Evolutionary conservation across 2,888 invertebrate species (phyloP).

Genomic region (Strigamia transsilvanica): DNA sequence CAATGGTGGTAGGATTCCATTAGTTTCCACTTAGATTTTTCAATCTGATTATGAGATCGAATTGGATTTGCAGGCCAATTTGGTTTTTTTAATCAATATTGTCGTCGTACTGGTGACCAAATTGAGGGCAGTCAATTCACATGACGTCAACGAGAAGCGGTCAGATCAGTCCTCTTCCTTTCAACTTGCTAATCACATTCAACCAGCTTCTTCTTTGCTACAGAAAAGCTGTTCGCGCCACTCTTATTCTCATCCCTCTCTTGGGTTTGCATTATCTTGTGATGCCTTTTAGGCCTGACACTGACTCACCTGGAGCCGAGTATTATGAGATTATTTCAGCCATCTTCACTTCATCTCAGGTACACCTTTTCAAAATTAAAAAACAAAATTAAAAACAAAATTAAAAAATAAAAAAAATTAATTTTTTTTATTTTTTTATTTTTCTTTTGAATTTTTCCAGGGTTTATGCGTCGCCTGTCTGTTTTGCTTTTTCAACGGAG

Average conservation of each 20-base stretch:
- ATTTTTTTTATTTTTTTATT: too few species aligned
- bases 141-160: constrained; percentile 54
- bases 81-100: constrained; percentile 59
- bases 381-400: background rate
- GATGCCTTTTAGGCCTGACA: constrained; percentile 82
- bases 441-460: too few species aligned
- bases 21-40: background rate
- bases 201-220: constrained; percentile 50
- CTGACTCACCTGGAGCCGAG: constrained; percentile 64
- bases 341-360: constrained; percentile 85
- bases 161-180: constrained; percentile 50
- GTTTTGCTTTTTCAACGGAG: constrained; percentile 94
- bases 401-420: constrained; percentile 53
- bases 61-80: constrained; percentile 58
- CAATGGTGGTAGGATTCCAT: constrained; percentile 13
- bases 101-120: constrained; percentile 57
- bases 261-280: constrained; percentile 90
- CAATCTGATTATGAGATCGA: background rate
- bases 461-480: constrained; percentile 90
- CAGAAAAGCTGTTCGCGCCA: constrained; percentile 78
- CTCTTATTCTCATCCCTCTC: constrained; percentile 86
- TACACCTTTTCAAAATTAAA: constrained; percentile 61
- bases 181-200: constrained; percentile 28
- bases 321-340: constrained; percentile 86
- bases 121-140: constrained; percentile 55